Evolutionary conservation across 2,113 vertebrate species (phyloP).

Genomic region (Nesogale talazaci): DNA sequence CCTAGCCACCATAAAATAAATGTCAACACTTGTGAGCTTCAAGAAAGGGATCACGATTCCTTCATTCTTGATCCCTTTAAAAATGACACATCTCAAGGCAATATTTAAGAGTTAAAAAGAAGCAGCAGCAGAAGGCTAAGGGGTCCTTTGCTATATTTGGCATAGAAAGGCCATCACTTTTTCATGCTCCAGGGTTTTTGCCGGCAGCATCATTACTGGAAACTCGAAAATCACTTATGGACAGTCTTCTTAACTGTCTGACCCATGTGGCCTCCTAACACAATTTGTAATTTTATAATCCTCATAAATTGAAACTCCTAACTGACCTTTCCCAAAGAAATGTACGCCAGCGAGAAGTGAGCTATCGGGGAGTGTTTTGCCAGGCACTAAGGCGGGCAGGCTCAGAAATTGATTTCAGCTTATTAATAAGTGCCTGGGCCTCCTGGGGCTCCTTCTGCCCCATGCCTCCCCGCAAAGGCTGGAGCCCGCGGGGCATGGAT

Average conservation of each 20-base stretch:
- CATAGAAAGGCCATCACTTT: constrained; percentile 53
- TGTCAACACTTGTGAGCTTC: not conserved
- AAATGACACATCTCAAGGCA: constrained; percentile 58
- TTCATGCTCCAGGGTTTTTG: constrained; percentile 6
- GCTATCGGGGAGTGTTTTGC: constrained; percentile 52
- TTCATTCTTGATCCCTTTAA: constrained; percentile 53
- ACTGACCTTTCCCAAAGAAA: constrained; percentile 75
- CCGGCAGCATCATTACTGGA: constrained; percentile 67
- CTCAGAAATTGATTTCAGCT: constrained; percentile 65
- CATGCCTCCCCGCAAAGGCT: not conserved
- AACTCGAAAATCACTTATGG: constrained; percentile 65
- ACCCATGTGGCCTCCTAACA: constrained; percentile 64
- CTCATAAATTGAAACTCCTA: constrained; percentile 73
- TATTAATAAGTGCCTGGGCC: constrained; percentile 59
- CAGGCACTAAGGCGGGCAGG: constrained; percentile 37
- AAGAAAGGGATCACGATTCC: not conserved
- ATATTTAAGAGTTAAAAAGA: constrained; percentile 30
- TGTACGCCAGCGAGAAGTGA: constrained; percentile 42
- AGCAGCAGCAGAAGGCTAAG: not conserved
- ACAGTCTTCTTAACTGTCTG: constrained; percentile 58
- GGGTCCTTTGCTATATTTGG: constrained; percentile 61
- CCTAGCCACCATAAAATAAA: constrained; percentile 33
- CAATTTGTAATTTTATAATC: constrained; percentile 73
- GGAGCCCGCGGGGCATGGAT: constrained; percentile 36
- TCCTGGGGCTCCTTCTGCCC: not conserved